Conservation (phyloP, 2,888 invertebrate genomes). For the Podabrus alpinus region DNA sequence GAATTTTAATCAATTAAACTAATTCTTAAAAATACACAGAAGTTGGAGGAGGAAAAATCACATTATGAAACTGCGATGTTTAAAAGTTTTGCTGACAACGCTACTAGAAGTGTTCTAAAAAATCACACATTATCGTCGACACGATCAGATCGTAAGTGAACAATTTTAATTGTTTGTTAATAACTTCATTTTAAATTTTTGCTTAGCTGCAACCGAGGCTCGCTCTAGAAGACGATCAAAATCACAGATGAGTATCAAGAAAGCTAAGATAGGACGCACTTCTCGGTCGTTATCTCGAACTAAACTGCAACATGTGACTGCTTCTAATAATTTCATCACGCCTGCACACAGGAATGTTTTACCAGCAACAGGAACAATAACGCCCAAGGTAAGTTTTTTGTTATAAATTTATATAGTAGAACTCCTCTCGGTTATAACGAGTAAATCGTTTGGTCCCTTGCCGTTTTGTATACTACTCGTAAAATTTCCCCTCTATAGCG, state of each 20-base stretch:
- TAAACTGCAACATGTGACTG: constrained; percentile 17
- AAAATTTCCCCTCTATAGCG: no score
- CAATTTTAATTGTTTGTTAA: not conserved
- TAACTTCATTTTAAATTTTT: not conserved
- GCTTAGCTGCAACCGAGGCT: not conserved
- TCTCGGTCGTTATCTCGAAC: constrained; percentile 40
- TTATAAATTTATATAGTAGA: no score
- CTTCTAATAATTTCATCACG: constrained; percentile 26
- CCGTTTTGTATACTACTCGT: no score
- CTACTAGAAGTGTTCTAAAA: not conserved
- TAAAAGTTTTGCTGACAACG: not conserved
- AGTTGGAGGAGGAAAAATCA: not conserved
- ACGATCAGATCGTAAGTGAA: constrained; percentile 27
- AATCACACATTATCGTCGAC: not conserved
- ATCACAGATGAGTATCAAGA: not conserved
- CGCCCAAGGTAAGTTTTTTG: constrained; percentile 45
- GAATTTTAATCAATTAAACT: not conserved
- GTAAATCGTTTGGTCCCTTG: no score
- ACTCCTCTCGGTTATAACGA: no score
- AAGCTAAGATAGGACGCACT: constrained; percentile 11
- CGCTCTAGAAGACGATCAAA: not conserved
- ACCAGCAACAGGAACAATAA: constrained; percentile 41
- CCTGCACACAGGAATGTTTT: constrained; percentile 33
- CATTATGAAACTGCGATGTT: not conserved
- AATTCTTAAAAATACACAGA: not conserved